Base-by-base conservation (phyloP, 2,797 vertebrate species). In the Kryptopterus vitreolus region DNA sequence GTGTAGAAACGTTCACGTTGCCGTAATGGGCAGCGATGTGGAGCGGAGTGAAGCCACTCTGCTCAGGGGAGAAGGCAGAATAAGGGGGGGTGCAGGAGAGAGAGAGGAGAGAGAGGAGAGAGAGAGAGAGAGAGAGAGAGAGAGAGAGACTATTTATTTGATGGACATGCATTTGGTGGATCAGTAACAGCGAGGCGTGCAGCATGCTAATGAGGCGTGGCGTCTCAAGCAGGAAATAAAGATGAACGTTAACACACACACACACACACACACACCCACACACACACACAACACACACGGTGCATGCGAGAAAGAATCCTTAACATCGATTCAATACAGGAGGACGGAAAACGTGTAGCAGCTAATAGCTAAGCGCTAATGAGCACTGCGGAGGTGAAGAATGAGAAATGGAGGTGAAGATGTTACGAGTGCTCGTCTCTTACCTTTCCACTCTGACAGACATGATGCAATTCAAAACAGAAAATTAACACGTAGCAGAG, bases 21-120 rank as follows among this genome's bases (percentile, higher is more conserved):
- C 98, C 98, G 1, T 99, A 99, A 92, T 99, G 98, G 4, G 98
- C 96, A 0, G 98, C 96, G 55, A 99, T 99, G 91, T 99, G 98
- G 90, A 99, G 90, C 78, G 98, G 98, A 38, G 98, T 99, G 62
- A 99, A 99, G 73, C 98, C 98, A 70, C 98, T 99, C 98, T 99
- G 79, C 78, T 90, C 59, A 12, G 43, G 18, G 35, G 75, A 53
- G 29, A n/a, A 0, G 43, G 48, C 24, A 16, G 18, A 15, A n/a
- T n/a, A n/a, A n/a, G n/a, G n/a, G n/a, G n/a, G n/a, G 6, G 77
- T 59, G 85, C 18, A 62, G 43, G n/a, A 31, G 78, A 4, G 24
- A 2, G 26, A 22, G 26, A 38, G 22, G 55, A 29, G 53, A 48
- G 29, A 43, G n/a, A 48, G 22, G 29, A 20, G 18, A 65, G 20